phyloP scores from a whole-genome alignment of 64 coral and sea anemone species.

The Stichodactyla mertensii region DNA sequence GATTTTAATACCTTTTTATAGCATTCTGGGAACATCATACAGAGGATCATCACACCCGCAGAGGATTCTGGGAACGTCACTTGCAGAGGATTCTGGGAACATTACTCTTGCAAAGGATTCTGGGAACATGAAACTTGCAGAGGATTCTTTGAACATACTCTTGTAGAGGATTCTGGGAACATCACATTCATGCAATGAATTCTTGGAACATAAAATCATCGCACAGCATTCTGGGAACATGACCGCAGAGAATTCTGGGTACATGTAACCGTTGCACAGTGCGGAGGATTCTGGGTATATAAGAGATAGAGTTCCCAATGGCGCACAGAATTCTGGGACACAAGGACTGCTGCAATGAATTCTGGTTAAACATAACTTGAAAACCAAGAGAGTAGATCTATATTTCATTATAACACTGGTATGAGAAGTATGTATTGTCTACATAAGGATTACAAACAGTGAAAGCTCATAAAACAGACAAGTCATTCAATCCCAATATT shows the following conservation, averaged over 20 bases:
- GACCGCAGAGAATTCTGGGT: background rate
- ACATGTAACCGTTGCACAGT: background rate
- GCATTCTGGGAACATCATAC: too few species aligned
- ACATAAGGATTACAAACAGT: background rate
- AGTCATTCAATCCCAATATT: background rate
- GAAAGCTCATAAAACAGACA: background rate
- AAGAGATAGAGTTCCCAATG: background rate
- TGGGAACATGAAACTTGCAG: too few species aligned
- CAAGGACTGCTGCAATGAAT: background rate
- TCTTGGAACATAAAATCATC: too few species aligned
- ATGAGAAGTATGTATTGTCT: slow-evolving; percentile 12
- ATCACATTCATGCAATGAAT: too few species aligned
- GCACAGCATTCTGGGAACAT: background rate
- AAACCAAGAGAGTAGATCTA: background rate
- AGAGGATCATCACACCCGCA: too few species aligned
- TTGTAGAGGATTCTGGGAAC: too few species aligned
- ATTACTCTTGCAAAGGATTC: too few species aligned
- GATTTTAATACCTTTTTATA: too few species aligned
- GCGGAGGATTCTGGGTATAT: background rate
- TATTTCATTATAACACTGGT: background rate
- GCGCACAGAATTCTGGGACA: too few species aligned
- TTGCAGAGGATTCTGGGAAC: too few species aligned
- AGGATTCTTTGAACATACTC: too few species aligned
- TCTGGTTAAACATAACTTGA: background rate
- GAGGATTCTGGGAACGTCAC: too few species aligned